phyloP scores from a whole-genome alignment of 1,140 invertebrate species.

The Galleria mellonella region DNA sequence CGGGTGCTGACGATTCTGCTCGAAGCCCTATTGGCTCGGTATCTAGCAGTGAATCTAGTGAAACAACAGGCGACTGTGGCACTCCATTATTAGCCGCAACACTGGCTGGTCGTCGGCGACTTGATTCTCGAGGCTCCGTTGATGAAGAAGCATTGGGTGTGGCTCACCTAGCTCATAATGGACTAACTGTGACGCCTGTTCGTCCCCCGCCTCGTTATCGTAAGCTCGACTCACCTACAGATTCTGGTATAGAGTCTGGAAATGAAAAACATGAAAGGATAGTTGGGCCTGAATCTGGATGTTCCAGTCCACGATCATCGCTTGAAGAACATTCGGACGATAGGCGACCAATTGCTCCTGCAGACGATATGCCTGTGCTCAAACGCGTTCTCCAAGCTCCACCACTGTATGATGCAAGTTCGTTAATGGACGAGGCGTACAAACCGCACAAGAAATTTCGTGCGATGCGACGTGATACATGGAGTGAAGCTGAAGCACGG shows the following conservation, averaged over 20 bases:
- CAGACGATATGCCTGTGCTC: conserved; percentile 94
- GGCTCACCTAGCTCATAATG: conserved; percentile 79
- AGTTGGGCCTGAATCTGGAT: conserved; percentile 84
- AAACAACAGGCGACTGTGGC: conserved; percentile 78
- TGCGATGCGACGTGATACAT: conserved; percentile 83
- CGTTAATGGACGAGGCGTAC: conserved; percentile 95
- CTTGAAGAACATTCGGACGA: conserved; percentile 85
- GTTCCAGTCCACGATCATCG: conserved; percentile 89
- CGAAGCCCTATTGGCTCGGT: conserved; percentile 90
- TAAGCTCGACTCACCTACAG: conserved; percentile 91
- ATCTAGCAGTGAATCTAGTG: conserved; percentile 86
- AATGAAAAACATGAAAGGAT: conserved; percentile 89
- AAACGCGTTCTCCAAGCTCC: conserved; percentile 94
- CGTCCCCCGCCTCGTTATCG: conserved; percentile 79
- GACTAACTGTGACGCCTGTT: conserved; percentile 79
- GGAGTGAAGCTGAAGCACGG: conserved; percentile 80
- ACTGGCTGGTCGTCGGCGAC: conserved; percentile 82
- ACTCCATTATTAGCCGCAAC: conserved; percentile 86
- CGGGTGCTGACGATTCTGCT: conserved; percentile 84
- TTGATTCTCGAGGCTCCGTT: conserved; percentile 82
- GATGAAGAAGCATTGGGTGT: conserved; percentile 84
- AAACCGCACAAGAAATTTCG: conserved; percentile 97
- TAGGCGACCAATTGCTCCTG: conserved; percentile 74
- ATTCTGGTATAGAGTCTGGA: conserved; percentile 94
- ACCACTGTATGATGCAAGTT: conserved; percentile 90